Conservation (phyloP, 2,113 vertebrate genomes). For the Vidua macroura region DNA sequence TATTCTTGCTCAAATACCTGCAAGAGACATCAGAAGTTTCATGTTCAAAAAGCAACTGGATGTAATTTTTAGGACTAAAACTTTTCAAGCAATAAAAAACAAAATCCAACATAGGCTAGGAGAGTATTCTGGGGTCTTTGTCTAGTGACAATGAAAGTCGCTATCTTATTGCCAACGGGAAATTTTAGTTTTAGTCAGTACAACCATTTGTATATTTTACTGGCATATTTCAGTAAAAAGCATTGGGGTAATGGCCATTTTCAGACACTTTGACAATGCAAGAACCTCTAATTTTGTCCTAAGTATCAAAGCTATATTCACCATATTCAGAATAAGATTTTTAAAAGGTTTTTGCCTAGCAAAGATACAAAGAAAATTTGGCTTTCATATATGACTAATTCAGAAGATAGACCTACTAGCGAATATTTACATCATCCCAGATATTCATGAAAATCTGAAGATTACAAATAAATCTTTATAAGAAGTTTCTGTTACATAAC, state of each 20-base stretch:
- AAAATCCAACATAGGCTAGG: background rate
- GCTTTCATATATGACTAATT: slow-evolving; percentile 2
- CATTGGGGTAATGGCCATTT: background rate
- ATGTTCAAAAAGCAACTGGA: background rate
- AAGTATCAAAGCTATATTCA: background rate
- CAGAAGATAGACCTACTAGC: background rate
- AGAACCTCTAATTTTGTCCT: background rate
- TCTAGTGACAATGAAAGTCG: background rate
- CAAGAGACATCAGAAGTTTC: background rate
- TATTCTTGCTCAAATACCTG: background rate
- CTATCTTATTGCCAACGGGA: background rate
- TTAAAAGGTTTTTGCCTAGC: background rate
- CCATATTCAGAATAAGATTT: background rate
- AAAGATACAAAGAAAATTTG: slow-evolving; percentile 6
- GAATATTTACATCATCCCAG: slow-evolving; percentile 22
- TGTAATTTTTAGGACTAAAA: background rate
- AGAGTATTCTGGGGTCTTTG: background rate
- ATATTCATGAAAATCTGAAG: slow-evolving; percentile 17
- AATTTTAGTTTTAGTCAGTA: background rate
- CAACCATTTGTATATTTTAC: background rate
- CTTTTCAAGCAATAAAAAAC: background rate
- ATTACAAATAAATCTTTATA: background rate
- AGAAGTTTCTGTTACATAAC: background rate
- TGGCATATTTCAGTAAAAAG: background rate
- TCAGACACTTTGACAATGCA: background rate